Evolutionary conservation across 2,797 vertebrate genomes (phyloP).

Genomic region (Geotrypetes seraphini): DNA sequence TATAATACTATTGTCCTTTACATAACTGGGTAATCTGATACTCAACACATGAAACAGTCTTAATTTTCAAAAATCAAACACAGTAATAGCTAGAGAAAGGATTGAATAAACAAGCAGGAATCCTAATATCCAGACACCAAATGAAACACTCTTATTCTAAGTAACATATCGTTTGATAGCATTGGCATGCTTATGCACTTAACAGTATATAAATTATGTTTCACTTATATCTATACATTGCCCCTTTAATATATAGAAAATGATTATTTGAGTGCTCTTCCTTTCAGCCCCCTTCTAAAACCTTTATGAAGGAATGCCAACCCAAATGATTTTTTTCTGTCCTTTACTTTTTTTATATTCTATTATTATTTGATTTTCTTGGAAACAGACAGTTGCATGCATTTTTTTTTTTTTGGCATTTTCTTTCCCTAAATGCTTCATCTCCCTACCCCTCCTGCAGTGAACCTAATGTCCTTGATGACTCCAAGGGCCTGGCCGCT

Average conservation of each 20-base stretch:
- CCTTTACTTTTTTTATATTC: conserved; percentile 42
- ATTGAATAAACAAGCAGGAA: too few species aligned
- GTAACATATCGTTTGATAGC: conserved; percentile 4
- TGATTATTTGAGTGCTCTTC: conserved; percentile 19
- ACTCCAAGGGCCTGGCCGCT: conserved; percentile 95
- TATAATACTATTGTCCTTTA: too few species aligned
- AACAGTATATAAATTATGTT: not conserved
- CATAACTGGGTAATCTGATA: too few species aligned
- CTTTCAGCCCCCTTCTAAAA: conserved; percentile 24
- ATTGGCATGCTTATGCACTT: conserved; percentile 10
- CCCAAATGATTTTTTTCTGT: conserved; percentile 51
- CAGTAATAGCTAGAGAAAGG: too few species aligned
- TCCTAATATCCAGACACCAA: too few species aligned
- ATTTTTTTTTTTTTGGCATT: conserved; percentile 31
- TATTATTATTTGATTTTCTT: conserved; percentile 37
- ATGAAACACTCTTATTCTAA: conserved; percentile 9
- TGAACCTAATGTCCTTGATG: conserved; percentile 99
- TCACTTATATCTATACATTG: conserved; percentile 17
- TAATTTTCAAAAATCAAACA: too few species aligned
- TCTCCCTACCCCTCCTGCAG: conserved; percentile 87
- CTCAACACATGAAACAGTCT: too few species aligned
- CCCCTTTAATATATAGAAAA: conserved; percentile 14
- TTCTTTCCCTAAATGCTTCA: conserved; percentile 79
- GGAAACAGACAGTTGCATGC: conserved; percentile 55
- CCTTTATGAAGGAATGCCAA: conserved; percentile 44